These are phyloP conservation scores for Phataginus tricuspis DNA, from an alignment of 2,797 vertebrate species.

Conservation along the genomic window DNA sequence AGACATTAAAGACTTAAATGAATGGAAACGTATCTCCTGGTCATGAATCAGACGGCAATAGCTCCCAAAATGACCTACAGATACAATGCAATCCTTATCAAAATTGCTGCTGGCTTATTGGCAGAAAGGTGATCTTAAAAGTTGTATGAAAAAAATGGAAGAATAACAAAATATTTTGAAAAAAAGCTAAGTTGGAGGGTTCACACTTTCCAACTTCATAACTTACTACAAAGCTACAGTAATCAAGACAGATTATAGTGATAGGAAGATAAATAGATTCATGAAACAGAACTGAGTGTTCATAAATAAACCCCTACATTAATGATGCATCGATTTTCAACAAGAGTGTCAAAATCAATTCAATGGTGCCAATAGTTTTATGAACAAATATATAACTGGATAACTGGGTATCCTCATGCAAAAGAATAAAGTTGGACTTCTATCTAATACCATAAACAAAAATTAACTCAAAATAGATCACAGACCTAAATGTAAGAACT, in stretches of 20 bases:
- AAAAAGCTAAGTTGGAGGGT: constrained; percentile 4
- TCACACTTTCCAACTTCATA: background rate
- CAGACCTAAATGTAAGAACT: background rate
- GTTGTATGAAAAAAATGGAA: constrained; percentile 41
- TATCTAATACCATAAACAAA: background rate
- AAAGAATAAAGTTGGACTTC: background rate
- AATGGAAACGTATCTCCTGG: background rate
- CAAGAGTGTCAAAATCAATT: background rate
- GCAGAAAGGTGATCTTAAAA: constrained; percentile 29
- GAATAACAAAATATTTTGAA: constrained; percentile 21
- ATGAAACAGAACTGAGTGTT: background rate
- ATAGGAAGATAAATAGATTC: background rate
- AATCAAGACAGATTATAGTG: background rate
- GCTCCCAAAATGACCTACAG: background rate
- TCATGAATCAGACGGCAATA: background rate
- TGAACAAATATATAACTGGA: background rate
- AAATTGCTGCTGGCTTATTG: background rate
- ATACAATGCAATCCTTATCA: background rate
- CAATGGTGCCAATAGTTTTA: background rate
- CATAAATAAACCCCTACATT: background rate
- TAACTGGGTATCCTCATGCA: background rate
- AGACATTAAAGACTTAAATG: constrained; percentile 3
- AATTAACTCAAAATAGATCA: background rate
- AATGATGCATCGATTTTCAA: background rate
- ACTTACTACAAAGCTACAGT: background rate